Percentiles rank a stretch among this genome's conserved stretches.
Conservation (phyloP, 2,888 invertebrate species). For the Achlya flavicornis region DNA sequence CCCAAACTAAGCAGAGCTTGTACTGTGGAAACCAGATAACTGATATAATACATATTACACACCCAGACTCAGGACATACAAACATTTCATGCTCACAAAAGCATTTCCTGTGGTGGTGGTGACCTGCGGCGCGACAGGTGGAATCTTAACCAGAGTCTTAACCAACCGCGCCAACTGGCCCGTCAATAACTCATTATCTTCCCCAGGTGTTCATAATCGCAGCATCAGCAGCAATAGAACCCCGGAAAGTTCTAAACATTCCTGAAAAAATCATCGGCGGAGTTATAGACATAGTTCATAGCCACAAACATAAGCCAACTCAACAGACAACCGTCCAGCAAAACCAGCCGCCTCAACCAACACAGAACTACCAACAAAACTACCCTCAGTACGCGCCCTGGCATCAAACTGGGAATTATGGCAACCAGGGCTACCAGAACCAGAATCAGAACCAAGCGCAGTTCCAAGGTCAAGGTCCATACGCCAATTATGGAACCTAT, state of each 20-base stretch:
- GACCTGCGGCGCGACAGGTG: too few relatives aligned
- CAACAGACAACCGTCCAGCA: slow-evolving; percentile 26
- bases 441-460: slow-evolving; percentile 52
- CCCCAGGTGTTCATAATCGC: slow-evolving; percentile 47
- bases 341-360: slow-evolving; percentile 10
- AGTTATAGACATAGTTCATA: slow-evolving; percentile 75
- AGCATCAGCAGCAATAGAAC: slow-evolving; percentile 43
- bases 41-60: too few relatives aligned
- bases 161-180: too few relatives aligned
- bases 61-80: too few relatives aligned
- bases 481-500: slow-evolving; percentile 36
- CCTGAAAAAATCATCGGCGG: slow-evolving; percentile 77
- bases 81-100: too few relatives aligned
- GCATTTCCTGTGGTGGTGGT: too few relatives aligned
- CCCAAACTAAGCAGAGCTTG: too few relatives aligned
- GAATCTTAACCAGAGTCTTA: too few relatives aligned
- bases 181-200: too few relatives aligned
- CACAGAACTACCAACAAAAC: too few relatives aligned
- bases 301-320: slow-evolving; percentile 69
- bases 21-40: too few relatives aligned
- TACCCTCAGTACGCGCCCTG: slow-evolving; percentile 37
- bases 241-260: slow-evolving; percentile 57
- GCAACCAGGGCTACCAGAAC: slow-evolving; percentile 30
- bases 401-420: slow-evolving; percentile 39
- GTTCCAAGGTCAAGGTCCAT: slow-evolving; percentile 44